Conservation (phyloP, 1,140 invertebrate species). For the Adelges cooleyi region DNA sequence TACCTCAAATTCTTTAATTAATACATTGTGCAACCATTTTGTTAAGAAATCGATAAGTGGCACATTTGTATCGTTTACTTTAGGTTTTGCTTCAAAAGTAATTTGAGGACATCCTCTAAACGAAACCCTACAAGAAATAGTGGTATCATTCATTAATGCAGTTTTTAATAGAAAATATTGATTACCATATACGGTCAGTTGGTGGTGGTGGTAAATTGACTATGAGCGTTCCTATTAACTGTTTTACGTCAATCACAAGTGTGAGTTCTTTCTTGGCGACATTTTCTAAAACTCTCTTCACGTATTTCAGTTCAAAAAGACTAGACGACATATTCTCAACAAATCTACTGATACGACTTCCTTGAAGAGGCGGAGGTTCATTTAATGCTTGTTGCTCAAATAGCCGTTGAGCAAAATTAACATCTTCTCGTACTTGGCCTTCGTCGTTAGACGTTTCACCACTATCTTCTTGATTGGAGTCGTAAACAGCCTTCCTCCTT, state of each 20-base stretch:
- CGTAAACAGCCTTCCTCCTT: constrained; percentile 48
- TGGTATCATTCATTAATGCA: too few species aligned
- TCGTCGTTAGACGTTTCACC: constrained; percentile 84
- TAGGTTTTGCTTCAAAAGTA: constrained; percentile 24
- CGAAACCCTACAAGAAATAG: constrained; percentile 3
- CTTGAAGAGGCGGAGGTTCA: background rate
- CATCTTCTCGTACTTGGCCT: constrained; percentile 39
- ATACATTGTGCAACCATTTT: constrained; percentile 12
- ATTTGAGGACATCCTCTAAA: constrained; percentile 18
- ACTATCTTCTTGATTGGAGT: constrained; percentile 81
- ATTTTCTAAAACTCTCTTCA: constrained; percentile 68
- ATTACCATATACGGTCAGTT: constrained; percentile 81
- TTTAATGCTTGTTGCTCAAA: constrained; percentile 23
- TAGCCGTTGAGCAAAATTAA: constrained; percentile 12
- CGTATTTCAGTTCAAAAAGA: constrained; percentile 58
- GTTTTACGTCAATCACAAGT: constrained; percentile 75
- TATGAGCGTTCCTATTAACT: constrained; percentile 67
- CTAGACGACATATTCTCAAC: constrained; percentile 4
- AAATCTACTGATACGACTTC: background rate
- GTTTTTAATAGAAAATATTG: too few species aligned
- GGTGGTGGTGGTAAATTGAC: constrained; percentile 92
- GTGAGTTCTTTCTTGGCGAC: constrained; percentile 87
- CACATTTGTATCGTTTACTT: constrained; percentile 10
- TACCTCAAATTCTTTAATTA: constrained; percentile 28
- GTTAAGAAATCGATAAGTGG: constrained; percentile 20